Conservation (phyloP, 2,113 vertebrate genomes). For the Microcebus griseorufus region DNA sequence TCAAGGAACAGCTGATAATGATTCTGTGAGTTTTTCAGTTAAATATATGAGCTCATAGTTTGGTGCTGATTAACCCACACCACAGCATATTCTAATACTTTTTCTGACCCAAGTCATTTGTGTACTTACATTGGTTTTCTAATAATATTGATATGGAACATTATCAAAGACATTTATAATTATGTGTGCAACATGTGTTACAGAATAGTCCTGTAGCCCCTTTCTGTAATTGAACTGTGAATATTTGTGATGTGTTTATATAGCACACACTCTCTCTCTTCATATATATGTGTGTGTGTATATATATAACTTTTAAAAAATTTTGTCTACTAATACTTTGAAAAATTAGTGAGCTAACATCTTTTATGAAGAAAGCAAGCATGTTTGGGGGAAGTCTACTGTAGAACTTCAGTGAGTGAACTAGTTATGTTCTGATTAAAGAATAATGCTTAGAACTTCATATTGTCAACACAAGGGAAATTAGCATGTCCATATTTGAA, state of each 20-base stretch:
- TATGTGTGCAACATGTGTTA: background rate
- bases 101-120: background rate
- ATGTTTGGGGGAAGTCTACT: conserved; percentile 37
- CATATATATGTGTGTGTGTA: too few species aligned
- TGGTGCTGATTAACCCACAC: background rate
- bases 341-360: conserved; percentile 1
- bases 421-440: conserved; percentile 66
- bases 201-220: background rate
- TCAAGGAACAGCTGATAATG: background rate
- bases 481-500: conserved; percentile 70
- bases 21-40: background rate
- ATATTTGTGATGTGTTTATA: background rate
- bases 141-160: background rate
- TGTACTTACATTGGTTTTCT: background rate
- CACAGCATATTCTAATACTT: background rate
- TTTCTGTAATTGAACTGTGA: background rate
- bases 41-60: background rate
- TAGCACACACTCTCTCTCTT: too few species aligned
- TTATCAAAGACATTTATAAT: background rate
- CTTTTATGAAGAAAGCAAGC: conserved; percentile 2
- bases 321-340: background rate
- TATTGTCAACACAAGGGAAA: conserved; percentile 78
- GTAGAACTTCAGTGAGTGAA: conserved; percentile 21
- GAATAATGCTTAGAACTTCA: conserved; percentile 70
- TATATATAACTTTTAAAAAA: background rate